Evolutionary conservation across 2,888 invertebrate species (phyloP), one percentile per base, ranked within the genome.

Genomic region (Tuta absoluta): DNA sequence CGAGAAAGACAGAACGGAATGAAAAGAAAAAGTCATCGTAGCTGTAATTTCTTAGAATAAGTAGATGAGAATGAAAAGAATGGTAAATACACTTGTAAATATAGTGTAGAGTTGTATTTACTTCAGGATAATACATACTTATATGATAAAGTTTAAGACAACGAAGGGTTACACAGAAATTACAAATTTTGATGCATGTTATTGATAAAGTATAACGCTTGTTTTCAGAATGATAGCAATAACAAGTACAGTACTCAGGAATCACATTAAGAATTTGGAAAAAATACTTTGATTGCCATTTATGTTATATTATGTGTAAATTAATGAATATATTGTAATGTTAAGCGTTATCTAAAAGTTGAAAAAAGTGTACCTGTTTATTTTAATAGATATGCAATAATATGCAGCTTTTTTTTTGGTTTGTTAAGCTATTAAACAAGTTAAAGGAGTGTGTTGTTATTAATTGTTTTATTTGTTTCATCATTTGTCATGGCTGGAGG

Each of bases 11-110:
- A 62, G 78, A 79, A 28, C 77, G 73, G 69, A 71, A 69, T 37
- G 83, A 84, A 57, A 83, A 79, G 69, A 85, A 81, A 65, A 83
- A 80, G 69, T 73, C 75, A 28, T 75, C 79, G 53, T 78, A 76
- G 65, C 17, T 56, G 19, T 53, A 23, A 33, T 53, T 49, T 2
- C 51, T 53, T 24, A 23, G 51, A 24, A 24, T 53, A 53, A 53
- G 51, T 53, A 53, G 51, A 33, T 24, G 56, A 56, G 17, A 28
- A 28, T 24, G 1, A 23, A 62, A 24, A 28, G 2, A 14, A 37
- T 24, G 17, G 41, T 62, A 66, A 67, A 58, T 66, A 62, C 59
- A 23, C 56, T 67, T 79, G 78, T 81, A 79, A 80, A 79, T 80
- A 81, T 80, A 77, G 28, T 67, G 10, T 68, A 33, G 71, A 72